phyloP scores from a whole-genome alignment of 2,888 invertebrate species.

The Lasioglossum oenotherae region DNA sequence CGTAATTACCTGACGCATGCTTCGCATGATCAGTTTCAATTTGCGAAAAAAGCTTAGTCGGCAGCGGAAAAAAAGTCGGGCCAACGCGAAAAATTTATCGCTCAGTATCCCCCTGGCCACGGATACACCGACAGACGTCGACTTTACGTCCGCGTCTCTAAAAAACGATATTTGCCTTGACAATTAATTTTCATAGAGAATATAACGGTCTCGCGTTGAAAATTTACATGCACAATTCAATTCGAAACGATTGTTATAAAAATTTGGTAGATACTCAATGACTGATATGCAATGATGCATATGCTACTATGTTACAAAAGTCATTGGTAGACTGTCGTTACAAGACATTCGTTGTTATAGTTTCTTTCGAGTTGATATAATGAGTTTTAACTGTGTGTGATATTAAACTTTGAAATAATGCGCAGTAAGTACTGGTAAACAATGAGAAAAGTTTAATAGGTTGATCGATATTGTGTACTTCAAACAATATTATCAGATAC shows the following conservation, averaged over 20 bases:
- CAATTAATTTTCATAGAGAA: background rate
- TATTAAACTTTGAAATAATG: background rate
- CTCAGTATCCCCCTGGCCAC: constrained; percentile 23
- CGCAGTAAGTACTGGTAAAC: background rate
- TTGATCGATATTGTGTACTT: background rate
- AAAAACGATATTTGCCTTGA: background rate
- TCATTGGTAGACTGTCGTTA: background rate
- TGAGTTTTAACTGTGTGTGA: background rate
- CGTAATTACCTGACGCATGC: constrained; percentile 53
- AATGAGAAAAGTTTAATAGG: background rate
- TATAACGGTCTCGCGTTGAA: background rate
- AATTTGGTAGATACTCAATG: background rate
- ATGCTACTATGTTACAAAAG: background rate
- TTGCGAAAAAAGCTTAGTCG: constrained; percentile 56
- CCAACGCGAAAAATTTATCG: constrained; percentile 53
- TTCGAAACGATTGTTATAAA: background rate
- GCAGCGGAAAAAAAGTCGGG: constrained; percentile 28
- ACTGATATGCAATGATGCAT: background rate
- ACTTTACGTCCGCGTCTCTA: background rate
- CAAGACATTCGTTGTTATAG: background rate
- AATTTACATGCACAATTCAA: background rate
- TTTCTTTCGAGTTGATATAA: background rate
- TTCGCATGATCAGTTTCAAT: constrained; percentile 63
- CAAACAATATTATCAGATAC: background rate
- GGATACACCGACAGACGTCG: background rate